Evolutionary conservation across 2,113 vertebrate species (phyloP).

Genomic region (Romanogobio albipinnatus): DNA sequence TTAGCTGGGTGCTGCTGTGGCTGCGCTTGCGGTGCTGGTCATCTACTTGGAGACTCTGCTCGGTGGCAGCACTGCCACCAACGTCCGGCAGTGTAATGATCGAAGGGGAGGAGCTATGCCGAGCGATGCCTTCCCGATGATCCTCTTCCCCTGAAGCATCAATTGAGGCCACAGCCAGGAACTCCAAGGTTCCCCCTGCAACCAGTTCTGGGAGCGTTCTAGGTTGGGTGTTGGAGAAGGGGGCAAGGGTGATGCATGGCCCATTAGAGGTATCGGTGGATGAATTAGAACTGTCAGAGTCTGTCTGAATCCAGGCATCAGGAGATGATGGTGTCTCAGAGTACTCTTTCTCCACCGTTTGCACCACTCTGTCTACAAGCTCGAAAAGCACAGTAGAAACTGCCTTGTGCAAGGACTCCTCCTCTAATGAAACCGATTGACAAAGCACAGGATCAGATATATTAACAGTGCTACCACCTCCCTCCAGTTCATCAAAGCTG

Average conservation of each 20-base stretch:
- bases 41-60: conserved; percentile 71
- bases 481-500: conserved; percentile 86
- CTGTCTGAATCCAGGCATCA: conserved; percentile 76
- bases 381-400: conserved; percentile 87
- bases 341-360: conserved; percentile 75
- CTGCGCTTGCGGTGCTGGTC: conserved; percentile 86
- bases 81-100: conserved; percentile 82
- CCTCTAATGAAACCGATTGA: conserved; percentile 71
- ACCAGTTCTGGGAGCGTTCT: conserved; percentile 76
- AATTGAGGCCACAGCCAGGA: conserved; percentile 63
- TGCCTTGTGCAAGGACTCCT: conserved; percentile 79
- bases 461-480: conserved; percentile 49
- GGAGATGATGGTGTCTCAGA: conserved; percentile 70
- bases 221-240: conserved; percentile 55
- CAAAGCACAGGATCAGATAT: conserved; percentile 74
- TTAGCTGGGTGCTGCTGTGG: conserved; percentile 95
- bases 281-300: conserved; percentile 74
- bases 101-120: conserved; percentile 93
- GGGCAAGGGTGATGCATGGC: conserved; percentile 57
- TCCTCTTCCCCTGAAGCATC: conserved; percentile 70
- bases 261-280: conserved; percentile 71
- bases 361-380: conserved; percentile 85
- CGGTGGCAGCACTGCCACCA: conserved; percentile 64
- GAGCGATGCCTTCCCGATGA: conserved; percentile 84
- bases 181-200: conserved; percentile 74